A percentile compares a stretch with the other conserved stretches of the same genome.
These are phyloP conservation scores for Adela reaumurella DNA, from an alignment of 2,888 invertebrate genomes.

Conservation along the genomic window DNA sequence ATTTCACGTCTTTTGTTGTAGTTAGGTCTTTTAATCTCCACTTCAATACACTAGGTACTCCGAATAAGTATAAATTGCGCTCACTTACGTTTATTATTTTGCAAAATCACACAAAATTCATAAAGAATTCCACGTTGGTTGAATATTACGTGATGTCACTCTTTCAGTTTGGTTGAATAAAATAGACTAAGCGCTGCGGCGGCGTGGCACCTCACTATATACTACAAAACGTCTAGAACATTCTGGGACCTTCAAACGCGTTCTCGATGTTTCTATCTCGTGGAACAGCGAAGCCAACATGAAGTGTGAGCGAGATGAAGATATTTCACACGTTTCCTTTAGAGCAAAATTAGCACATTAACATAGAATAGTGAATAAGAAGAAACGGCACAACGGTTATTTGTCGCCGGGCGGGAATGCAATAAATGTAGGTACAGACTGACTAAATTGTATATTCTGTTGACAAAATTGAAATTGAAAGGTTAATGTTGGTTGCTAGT, in stretches of 20 bases:
- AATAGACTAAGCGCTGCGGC: constrained; percentile 39
- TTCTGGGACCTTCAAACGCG: constrained; percentile 56
- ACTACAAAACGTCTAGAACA: constrained; percentile 64
- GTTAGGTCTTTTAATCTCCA: no score
- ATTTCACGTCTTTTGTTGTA: not conserved
- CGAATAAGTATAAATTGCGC: no score
- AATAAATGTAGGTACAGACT: no score
- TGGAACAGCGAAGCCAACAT: constrained; percentile 1
- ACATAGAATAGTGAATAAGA: not conserved
- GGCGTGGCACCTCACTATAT: constrained; percentile 60
- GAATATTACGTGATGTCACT: constrained; percentile 6
- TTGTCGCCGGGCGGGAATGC: no score
- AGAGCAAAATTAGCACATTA: not conserved
- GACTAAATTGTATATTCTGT: no score
- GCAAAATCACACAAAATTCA: no score
- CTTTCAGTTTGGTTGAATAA: not conserved
- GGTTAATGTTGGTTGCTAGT: no score
- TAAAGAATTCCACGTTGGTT: no score
- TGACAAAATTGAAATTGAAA: no score
- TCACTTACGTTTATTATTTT: no score
- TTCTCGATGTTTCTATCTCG: not conserved
- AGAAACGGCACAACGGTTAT: no score
- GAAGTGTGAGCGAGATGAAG: constrained; percentile 27
- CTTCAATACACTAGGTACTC: no score
- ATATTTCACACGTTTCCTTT: constrained; percentile 6